Percentiles rank a stretch among this genome's conserved stretches.
These are phyloP conservation scores for Lateolabrax maculatus DNA, from an alignment of 2,797 vertebrate genomes.

Conservation along the genomic window DNA sequence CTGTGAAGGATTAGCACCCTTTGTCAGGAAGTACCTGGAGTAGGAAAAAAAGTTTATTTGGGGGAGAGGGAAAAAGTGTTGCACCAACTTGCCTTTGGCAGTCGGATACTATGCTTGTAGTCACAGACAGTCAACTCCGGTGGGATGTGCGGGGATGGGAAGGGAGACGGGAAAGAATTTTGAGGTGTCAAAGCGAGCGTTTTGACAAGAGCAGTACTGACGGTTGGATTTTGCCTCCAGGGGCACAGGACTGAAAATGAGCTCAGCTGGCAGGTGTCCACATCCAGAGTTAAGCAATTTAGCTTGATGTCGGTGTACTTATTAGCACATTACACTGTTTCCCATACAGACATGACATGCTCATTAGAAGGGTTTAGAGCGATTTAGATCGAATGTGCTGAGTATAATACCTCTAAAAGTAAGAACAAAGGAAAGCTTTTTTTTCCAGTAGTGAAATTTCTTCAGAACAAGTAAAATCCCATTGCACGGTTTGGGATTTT, in stretches of 20 bases:
- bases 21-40: conserved; percentile 52
- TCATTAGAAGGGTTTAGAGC: conserved; percentile 64
- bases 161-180: conserved; percentile 51
- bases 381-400: conserved; percentile 48
- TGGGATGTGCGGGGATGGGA: conserved; percentile 61
- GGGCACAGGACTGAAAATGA: conserved; percentile 72
- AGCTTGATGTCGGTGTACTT: conserved; percentile 64
- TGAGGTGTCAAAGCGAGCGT: conserved; percentile 71
- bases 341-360: conserved; percentile 62
- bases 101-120: conserved; percentile 49
- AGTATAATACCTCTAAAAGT: conserved; percentile 51
- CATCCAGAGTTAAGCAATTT: conserved; percentile 70
- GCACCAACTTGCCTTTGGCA: conserved; percentile 73
- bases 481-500: conserved; percentile 13
- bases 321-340: conserved; percentile 57
- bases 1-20: conserved; percentile 51
- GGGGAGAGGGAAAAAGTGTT: conserved; percentile 35
- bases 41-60: conserved; percentile 3
- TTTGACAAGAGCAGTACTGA: conserved; percentile 76
- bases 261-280: conserved; percentile 74
- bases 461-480: conserved; percentile 28
- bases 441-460: conserved; percentile 8
- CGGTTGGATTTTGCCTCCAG: conserved; percentile 59
- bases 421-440: conserved; percentile 52
- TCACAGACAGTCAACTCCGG: conserved; percentile 58